These are phyloP conservation scores for Chrysoperla carnea DNA, from an alignment of 1,140 invertebrate species.

Conservation along the genomic window DNA sequence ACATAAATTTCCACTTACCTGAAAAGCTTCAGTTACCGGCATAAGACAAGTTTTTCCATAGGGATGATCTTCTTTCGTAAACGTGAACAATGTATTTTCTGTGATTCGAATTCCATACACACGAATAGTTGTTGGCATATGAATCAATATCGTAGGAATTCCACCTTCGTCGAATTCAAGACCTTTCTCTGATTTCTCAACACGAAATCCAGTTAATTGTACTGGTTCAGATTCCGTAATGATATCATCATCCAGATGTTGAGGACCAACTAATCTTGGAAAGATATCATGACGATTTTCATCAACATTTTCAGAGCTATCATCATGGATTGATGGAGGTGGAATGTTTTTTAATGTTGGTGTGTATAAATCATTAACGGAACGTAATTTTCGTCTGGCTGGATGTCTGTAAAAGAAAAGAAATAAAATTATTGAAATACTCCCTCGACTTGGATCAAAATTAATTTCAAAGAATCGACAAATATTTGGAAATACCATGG, in stretches of 20 bases:
- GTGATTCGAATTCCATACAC: constrained; percentile 58
- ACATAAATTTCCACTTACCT: constrained; percentile 16
- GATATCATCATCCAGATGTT: background rate
- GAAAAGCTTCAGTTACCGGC: constrained; percentile 24
- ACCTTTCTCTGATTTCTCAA: constrained; percentile 39
- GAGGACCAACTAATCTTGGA: no score
- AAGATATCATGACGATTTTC: no score
- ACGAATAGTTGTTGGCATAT: constrained; percentile 35
- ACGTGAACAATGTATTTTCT: constrained; percentile 43
- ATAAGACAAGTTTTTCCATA: constrained; percentile 32
- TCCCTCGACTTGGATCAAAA: no score
- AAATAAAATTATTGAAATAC: no score
- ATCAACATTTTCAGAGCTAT: no score
- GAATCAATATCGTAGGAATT: constrained; percentile 43
- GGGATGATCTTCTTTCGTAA: constrained; percentile 36
- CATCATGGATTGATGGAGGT: no score
- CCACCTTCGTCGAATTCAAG: constrained; percentile 38
- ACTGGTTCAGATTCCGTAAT: constrained; percentile 3
- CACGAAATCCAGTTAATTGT: constrained; percentile 34
- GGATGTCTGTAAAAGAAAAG: no score
- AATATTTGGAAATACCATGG: no score
- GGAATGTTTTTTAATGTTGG: no score
- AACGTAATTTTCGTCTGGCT: no score
- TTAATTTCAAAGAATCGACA: no score
- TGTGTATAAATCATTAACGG: no score